phyloP scores from a whole-genome alignment of 2,888 invertebrate species.

The Elegia similella region DNA sequence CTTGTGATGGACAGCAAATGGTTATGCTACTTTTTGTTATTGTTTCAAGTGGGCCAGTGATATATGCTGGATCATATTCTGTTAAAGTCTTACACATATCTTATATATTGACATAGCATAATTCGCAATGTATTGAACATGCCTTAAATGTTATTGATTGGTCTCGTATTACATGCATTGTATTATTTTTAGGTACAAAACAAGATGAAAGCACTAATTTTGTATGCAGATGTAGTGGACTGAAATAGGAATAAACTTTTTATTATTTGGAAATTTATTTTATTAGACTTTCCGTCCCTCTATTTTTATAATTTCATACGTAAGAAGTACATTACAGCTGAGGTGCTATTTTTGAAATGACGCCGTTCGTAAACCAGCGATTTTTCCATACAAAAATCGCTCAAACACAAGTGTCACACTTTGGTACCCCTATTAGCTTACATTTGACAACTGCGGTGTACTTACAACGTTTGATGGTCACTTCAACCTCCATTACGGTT shows the following conservation, averaged over 20 bases:
- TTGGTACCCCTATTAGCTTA: too few species aligned
- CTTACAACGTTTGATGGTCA: too few species aligned
- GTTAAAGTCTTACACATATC: neutral
- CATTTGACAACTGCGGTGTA: too few species aligned
- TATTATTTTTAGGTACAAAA: conserved; percentile 59
- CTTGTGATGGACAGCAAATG: neutral
- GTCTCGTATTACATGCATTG: conserved; percentile 40
- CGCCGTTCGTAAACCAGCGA: too few species aligned
- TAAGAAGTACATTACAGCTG: too few species aligned
- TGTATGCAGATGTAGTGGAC: conserved; percentile 61
- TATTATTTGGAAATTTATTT: conserved; percentile 37
- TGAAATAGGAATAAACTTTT: conserved; percentile 58
- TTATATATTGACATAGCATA: conserved; percentile 28
- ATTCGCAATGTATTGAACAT: conserved; percentile 38
- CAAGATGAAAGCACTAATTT: conserved; percentile 56
- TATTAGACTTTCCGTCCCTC: conserved; percentile 26
- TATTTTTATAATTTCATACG: neutral
- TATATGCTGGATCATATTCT: neutral
- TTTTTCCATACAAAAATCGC: too few species aligned
- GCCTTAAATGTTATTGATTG: conserved; percentile 35
- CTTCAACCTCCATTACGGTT: too few species aligned
- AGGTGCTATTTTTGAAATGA: too few species aligned
- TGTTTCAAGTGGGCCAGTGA: neutral
- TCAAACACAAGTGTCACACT: too few species aligned
- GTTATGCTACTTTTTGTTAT: neutral